Conservation (phyloP, 2,113 vertebrate species). For the Hydropotes inermis region DNA sequence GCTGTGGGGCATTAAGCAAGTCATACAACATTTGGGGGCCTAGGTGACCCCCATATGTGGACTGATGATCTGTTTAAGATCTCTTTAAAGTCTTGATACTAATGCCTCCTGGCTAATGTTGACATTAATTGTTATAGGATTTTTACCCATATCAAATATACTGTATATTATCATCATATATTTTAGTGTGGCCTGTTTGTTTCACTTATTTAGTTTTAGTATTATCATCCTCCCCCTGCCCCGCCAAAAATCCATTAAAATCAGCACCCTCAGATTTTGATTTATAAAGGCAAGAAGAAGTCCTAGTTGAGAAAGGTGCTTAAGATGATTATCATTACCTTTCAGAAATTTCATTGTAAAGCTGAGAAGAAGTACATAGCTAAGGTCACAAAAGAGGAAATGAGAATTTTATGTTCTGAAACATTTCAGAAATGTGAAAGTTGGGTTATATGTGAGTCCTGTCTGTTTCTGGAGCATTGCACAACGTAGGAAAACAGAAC, state of each 20-base stretch:
- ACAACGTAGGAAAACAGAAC: conserved; percentile 27
- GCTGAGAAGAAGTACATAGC: background rate
- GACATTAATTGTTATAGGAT: background rate
- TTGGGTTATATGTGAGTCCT: background rate
- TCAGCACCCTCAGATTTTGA: background rate
- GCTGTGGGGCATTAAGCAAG: background rate
- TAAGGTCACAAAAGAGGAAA: background rate
- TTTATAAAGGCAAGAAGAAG: background rate
- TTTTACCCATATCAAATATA: background rate
- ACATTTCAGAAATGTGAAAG: background rate
- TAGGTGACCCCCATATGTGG: background rate
- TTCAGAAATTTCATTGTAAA: background rate
- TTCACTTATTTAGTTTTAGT: background rate
- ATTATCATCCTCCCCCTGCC: background rate
- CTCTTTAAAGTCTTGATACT: background rate
- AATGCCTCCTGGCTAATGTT: background rate
- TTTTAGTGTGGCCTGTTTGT: background rate
- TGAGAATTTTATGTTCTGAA: background rate
- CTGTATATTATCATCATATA: background rate
- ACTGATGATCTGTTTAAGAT: background rate
- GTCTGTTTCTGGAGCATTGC: background rate
- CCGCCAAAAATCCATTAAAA: background rate
- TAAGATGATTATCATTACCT: background rate
- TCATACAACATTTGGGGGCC: background rate
- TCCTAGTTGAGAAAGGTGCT: background rate